Evolutionary conservation across 2,888 invertebrate genomes (phyloP), one percentile per base, ranked within the genome.

Genomic region (Drosophila sordidapex): DNA sequence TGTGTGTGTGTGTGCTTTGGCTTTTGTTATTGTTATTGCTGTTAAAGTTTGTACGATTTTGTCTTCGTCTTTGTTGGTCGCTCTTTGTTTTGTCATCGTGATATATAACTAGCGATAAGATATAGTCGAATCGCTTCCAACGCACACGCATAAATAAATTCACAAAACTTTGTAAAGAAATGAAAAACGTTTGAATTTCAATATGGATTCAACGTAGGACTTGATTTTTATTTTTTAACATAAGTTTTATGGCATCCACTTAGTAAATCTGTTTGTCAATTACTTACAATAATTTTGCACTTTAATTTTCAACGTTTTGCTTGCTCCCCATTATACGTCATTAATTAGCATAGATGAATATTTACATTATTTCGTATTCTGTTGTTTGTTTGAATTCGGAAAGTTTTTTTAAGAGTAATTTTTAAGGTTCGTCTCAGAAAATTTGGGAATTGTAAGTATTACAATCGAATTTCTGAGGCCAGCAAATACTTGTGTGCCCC

Each of bases 11-110:
- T 53, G 61, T 52, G 51, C n/a, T 51, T 31, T 33, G 33, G 46
- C 35, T 59, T 60, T 59, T 52, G 56, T 53, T 68, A 66, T 59
- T 52, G 53, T 53, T 68, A 66, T 74, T 70, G 67, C 43, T 66
- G 54, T 70, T 73, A 46, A 72, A 68, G 57, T 68, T 83, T 83
- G 83, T 83, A 83, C 81, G 75, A 86, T 83, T 83, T 83, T 83
- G 83, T 86, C 69, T 66, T 76, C 36, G 64, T 35, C 68, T 83
- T 82, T 78, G 74, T 82, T 74, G 53, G 61, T 49, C 65, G 68
- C 74, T 71, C 75, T 85, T 85, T 82, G 80, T 81, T 68, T 77
- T 79, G 70, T 59, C 70, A 76, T 70, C 66, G 56, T 80, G 82
- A 85, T 84, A 76, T 76, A 76, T 74, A 81, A 67, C 77, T 35